Evolutionary conservation across 2,113 vertebrate species (phyloP).

Genomic region (Puffinus mauretanicus): DNA sequence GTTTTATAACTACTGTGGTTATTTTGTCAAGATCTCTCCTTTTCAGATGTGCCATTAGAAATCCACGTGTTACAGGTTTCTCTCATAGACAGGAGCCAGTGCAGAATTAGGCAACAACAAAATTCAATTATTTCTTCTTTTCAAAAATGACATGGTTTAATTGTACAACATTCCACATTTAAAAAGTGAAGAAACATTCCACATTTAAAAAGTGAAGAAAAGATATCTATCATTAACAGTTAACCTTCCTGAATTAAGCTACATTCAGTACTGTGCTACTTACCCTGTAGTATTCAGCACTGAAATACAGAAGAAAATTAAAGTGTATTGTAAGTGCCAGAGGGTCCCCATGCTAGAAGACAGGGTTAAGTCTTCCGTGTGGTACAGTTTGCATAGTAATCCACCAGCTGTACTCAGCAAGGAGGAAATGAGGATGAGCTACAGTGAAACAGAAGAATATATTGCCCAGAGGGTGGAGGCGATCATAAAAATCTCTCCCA

Average conservation of each 20-base stretch:
- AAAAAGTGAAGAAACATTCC: background rate
- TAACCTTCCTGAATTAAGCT: background rate
- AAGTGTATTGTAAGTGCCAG: background rate
- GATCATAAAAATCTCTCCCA: background rate
- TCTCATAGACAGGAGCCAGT: background rate
- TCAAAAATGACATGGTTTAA: background rate
- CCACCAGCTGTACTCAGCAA: background rate
- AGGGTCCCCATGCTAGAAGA: constrained; percentile 42
- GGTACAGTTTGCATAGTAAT: constrained; percentile 2
- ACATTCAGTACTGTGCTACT: background rate
- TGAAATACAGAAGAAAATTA: constrained; percentile 29
- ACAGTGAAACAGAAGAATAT: background rate
- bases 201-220: background rate
- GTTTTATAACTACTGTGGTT: background rate
- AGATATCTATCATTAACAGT: background rate
- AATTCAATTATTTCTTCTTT: background rate
- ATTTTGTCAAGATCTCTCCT: background rate
- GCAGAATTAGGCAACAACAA: background rate
- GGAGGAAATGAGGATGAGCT: background rate
- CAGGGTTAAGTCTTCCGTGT: background rate
- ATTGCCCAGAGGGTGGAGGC: constrained; percentile 13
- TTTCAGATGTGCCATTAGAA: background rate
- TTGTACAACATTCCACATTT: background rate
- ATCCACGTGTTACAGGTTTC: background rate
- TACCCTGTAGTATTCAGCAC: constrained; percentile 38